phyloP scores from a whole-genome alignment of 2,797 vertebrate species.

The Paratrypauchen microcephalus region DNA sequence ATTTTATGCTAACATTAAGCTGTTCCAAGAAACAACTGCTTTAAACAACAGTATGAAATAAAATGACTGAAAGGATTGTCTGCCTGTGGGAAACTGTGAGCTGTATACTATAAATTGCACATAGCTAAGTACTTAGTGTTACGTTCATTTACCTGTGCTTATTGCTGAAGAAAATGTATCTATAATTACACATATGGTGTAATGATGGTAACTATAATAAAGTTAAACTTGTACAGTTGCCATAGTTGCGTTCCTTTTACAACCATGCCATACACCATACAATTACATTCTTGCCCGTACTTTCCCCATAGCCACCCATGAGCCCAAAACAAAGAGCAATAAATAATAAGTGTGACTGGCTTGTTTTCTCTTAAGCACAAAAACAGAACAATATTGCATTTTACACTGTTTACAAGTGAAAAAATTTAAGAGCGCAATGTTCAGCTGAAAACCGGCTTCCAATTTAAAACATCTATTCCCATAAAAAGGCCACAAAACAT shows the following conservation, averaged over 20 bases:
- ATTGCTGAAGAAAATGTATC: not conserved
- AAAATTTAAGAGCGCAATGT: conserved; percentile 17
- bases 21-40: not conserved
- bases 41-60: not conserved
- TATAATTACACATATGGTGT: not conserved
- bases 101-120: not conserved
- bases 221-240: not conserved
- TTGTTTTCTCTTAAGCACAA: conserved; percentile 38
- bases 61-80: not conserved
- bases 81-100: not conserved
- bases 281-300: conserved; percentile 3
- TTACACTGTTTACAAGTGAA: conserved; percentile 31
- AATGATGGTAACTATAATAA: not conserved
- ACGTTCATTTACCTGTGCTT: not conserved
- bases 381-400: conserved; percentile 29
- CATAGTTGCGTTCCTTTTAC: not conserved
- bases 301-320: not conserved
- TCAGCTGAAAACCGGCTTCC: conserved; percentile 19
- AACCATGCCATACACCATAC: not conserved
- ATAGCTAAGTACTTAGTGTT: not conserved
- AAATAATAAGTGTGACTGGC: conserved; percentile 8
- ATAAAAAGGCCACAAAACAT: conserved; percentile 26
- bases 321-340: conserved; percentile 2
- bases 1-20: not conserved
- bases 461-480: conserved; percentile 28